Base-by-base conservation (phyloP, 2,113 vertebrate species). In the Toxotes chatareus region DNA sequence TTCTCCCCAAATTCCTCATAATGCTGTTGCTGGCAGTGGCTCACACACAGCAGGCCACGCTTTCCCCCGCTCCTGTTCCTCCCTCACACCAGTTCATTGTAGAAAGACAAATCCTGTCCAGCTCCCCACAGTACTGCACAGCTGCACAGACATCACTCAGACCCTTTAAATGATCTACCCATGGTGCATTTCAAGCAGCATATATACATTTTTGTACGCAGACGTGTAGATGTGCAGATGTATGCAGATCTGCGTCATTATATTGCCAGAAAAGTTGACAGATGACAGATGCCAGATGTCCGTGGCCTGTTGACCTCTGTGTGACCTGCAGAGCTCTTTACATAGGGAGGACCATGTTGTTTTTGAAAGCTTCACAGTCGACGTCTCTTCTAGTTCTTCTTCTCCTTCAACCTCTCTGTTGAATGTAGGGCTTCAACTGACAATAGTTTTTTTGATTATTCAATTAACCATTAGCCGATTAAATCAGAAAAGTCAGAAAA, bases 41-140 rank as follows among this genome's bases (percentile, higher is more conserved):
- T 89, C 27, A 82, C 60, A 46, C 85, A 76, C 62, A 83, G 78
- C 56, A 61, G 32, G 82, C 55, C 34, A 3, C 57, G 47, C 38
- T 42, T 61, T 34, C 13, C 59, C 27, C 40, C 4, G 10, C 11
- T 31, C 27, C 31, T 27, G 12, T 12, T 55, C 7, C 11, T 79
- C 55, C 3, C 66, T 44, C 10, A 21, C 34, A 31, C 32, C 44
- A 44, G n/a, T 73, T 5, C 23, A 53, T 6, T 76, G 34, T 32
- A 1, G 31, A 11, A 65, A 60, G 49, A 27, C 31, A 57, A 65
- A 27, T 38, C 34, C 36, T 13, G 61, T 49, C 31, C 56, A 76
- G 56, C 44, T 63, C 73, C 60, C 13, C 32, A 68, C 65, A 68
- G 34, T 64, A 11, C 42, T 44, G 10, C 12, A 44, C 10, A 49